These are phyloP conservation scores for Hipposideros larvatus DNA, from an alignment of 2,797 vertebrate genomes.

Conservation along the genomic window DNA sequence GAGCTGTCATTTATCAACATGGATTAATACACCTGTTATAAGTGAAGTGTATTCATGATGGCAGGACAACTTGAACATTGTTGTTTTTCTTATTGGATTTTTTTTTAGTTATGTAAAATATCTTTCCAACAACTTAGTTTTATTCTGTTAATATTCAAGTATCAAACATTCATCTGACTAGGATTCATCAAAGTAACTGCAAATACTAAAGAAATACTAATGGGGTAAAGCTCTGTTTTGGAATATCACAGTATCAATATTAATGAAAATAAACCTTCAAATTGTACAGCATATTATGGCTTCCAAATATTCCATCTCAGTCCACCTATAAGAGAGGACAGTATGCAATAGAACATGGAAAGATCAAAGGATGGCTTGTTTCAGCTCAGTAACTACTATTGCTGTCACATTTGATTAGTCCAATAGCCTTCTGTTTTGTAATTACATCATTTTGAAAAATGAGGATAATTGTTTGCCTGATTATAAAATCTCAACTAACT, in stretches of 20 bases:
- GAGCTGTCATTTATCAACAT: conserved; percentile 60
- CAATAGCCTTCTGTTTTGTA: neutral
- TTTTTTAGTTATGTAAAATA: neutral
- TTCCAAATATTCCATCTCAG: neutral
- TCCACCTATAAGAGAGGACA: neutral
- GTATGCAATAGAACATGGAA: neutral
- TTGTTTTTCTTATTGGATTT: neutral
- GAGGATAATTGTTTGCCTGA: neutral
- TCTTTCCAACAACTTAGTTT: neutral
- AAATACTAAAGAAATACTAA: neutral
- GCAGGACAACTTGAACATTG: neutral
- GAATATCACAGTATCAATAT: neutral
- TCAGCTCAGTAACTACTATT: rapidly evolving
- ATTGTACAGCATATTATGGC: neutral
- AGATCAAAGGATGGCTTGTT: neutral
- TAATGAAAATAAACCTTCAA: neutral
- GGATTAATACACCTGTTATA: conserved; percentile 34
- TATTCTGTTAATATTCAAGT: neutral
- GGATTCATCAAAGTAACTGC: neutral
- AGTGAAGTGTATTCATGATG: conserved; percentile 37
- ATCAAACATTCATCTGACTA: neutral
- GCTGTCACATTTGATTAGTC: neutral
- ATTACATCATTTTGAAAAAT: conserved; percentile 8
- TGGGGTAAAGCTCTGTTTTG: neutral
- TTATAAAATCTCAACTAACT: neutral